Conservation (phyloP, 92 coral and sea anemone genomes). For the Virgularia gustaviana region DNA sequence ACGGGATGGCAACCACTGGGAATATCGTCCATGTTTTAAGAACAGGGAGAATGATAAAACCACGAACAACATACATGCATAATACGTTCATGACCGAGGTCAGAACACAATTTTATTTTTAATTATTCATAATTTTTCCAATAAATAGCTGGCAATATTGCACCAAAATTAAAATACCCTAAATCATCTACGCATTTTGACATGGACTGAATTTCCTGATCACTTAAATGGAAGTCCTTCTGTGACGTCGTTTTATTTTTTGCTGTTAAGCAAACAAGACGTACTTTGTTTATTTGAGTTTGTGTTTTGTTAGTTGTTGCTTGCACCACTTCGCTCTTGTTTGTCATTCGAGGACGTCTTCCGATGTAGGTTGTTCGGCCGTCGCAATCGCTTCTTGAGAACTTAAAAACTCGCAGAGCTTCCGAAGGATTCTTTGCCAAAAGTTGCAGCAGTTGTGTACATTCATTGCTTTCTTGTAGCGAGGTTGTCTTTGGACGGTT, state of each 20-base stretch:
- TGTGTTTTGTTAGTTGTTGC: background rate
- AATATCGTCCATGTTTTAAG: too few species aligned
- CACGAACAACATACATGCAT: too few species aligned
- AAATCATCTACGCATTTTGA: conserved; percentile 60
- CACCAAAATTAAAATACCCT: conserved; percentile 64
- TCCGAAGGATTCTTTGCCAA: conserved; percentile 81
- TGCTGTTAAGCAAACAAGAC: conserved; percentile 20
- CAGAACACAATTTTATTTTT: too few species aligned
- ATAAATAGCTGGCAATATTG: conserved; percentile 62
- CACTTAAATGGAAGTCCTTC: conserved; percentile 45
- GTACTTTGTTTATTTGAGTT: conserved; percentile 2
- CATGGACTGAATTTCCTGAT: conserved; percentile 64
- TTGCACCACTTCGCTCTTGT: conserved; percentile 13
- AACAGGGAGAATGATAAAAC: too few species aligned
- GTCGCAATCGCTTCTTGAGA: background rate
- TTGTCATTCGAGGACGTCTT: conserved; percentile 10
- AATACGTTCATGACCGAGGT: too few species aligned
- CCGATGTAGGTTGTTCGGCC: conserved; percentile 19
- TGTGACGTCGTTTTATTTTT: background rate
- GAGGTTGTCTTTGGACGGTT: too few species aligned
- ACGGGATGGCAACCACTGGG: too few species aligned
- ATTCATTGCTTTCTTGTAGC: conserved; percentile 28
- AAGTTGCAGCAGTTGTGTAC: conserved; percentile 65
- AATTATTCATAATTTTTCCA: conserved; percentile 37
- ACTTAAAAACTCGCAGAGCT: conserved; percentile 44